phyloP scores from a whole-genome alignment of 2,888 invertebrate species.

The Pseudanteris insignis region DNA sequence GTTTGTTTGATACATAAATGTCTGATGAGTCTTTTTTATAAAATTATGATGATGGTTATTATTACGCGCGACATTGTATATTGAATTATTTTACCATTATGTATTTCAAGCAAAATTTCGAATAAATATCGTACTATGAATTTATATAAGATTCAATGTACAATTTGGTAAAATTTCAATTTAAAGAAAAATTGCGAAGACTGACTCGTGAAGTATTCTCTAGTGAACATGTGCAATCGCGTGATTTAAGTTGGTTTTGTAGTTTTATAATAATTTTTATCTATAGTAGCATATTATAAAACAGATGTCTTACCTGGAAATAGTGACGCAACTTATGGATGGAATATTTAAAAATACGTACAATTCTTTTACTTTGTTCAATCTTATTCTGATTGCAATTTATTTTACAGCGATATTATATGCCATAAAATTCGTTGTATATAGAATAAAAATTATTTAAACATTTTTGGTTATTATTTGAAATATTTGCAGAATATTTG shows the following conservation, averaged over 20 bases:
- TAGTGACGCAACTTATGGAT: no score
- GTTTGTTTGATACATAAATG: neutral
- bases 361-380: no score
- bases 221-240: conserved; percentile 1
- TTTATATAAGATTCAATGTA: conserved; percentile 17
- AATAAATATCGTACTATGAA: conserved; percentile 5
- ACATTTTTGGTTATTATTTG: no score
- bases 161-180: no score
- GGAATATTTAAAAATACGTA: no score
- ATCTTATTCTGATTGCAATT: no score
- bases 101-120: conserved; percentile 7
- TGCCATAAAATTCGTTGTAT: no score
- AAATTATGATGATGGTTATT: neutral
- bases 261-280: neutral
- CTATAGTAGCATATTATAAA: no score
- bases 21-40: conserved; percentile 6
- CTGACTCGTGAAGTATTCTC: conserved; percentile 5
- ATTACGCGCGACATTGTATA: neutral
- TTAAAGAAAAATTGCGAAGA: conserved; percentile 11
- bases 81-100: neutral
- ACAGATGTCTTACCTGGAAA: no score
- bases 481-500: no score
- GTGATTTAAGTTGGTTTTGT: conserved; percentile 6
- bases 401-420: no score
- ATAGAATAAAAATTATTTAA: no score